phyloP scores from a whole-genome alignment of 2,797 vertebrate genomes.

The Tragelaphus oryx region DNA sequence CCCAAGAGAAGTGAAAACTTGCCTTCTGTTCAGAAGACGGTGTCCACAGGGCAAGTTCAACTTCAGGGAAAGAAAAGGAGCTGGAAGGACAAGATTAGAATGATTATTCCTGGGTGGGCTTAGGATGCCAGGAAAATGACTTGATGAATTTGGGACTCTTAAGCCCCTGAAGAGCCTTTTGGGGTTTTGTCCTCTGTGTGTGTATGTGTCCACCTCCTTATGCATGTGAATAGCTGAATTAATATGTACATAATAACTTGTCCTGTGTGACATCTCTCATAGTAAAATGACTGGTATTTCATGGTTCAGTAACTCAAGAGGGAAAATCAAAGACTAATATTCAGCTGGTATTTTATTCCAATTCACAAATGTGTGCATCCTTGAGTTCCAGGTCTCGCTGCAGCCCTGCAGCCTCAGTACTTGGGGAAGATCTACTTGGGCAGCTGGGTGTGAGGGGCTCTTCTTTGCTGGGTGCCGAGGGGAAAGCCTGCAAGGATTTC shows the following conservation, averaged over 20 bases:
- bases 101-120: not conserved
- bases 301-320: not conserved
- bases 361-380: not conserved
- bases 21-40: not conserved
- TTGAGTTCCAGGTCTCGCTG: not conserved
- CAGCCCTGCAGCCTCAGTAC: too few species aligned
- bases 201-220: not conserved
- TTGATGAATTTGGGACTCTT: not conserved
- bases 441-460: not conserved
- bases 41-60: not conserved
- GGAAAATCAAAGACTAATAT: not conserved
- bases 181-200: not conserved
- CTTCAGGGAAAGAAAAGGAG: not conserved
- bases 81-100: not conserved
- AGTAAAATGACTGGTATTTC: not conserved
- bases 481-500: not conserved
- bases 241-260: not conserved
- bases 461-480: not conserved
- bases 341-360: not conserved
- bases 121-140: not conserved
- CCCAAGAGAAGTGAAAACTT: not conserved
- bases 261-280: not conserved
- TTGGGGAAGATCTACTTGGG: not conserved
- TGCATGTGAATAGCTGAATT: not conserved
- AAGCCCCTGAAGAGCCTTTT: not conserved